phyloP scores from a whole-genome alignment of 2,888 invertebrate species.

The Sarcophaga rosellei region DNA sequence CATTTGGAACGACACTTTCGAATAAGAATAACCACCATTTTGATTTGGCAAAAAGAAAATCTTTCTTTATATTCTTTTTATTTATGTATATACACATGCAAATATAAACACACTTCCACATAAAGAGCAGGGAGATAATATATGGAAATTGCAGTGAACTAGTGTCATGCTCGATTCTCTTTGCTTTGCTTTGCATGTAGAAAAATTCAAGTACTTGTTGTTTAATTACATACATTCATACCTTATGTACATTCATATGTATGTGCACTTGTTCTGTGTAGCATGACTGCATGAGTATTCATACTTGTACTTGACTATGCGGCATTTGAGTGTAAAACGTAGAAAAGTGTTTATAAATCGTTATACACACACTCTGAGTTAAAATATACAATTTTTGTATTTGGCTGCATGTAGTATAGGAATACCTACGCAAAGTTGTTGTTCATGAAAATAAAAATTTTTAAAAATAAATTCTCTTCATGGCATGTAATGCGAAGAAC shows the following conservation, averaged over 20 bases:
- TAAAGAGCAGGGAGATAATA: constrained; percentile 5
- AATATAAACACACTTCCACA: neutral
- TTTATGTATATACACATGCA: neutral
- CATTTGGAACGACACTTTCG: constrained; percentile 38
- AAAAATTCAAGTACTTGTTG: neutral
- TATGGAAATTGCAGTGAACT: neutral
- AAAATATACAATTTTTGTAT: too few species aligned
- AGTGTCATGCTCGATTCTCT: neutral
- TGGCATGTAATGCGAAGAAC: constrained; percentile 47
- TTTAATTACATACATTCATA: neutral
- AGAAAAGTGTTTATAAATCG: too few species aligned
- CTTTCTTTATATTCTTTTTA: constrained; percentile 6
- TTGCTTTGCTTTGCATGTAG: neutral
- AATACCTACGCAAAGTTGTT: constrained; percentile 72
- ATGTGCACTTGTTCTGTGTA: too few species aligned
- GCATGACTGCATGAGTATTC: too few species aligned
- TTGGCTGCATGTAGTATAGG: too few species aligned
- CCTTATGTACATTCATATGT: neutral
- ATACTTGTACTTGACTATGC: constrained; percentile 25
- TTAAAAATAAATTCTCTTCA: constrained; percentile 66
- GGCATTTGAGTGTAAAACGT: too few species aligned
- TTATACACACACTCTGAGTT: too few species aligned
- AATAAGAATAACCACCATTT: constrained; percentile 57
- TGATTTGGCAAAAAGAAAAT: constrained; percentile 46
- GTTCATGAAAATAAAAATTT: constrained; percentile 70